Evolutionary conservation across 2,888 invertebrate species (phyloP).

Genomic region (Lomographa bimaculata): DNA sequence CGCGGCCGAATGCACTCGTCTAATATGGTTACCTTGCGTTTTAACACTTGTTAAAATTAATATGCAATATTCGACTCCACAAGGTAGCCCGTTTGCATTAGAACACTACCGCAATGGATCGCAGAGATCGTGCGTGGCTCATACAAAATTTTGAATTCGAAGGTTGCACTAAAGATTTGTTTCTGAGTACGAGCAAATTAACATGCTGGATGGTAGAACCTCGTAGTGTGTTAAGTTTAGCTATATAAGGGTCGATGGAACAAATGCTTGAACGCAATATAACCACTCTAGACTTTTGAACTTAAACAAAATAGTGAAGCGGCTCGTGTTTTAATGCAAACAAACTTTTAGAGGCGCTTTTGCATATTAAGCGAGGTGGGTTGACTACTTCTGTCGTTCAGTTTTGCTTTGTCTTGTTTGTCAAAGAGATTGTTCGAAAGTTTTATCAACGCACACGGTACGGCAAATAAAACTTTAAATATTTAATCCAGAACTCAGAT

Average conservation of each 20-base stretch:
- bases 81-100: constrained; percentile 81
- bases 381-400: constrained; percentile 80
- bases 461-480: constrained; percentile 52
- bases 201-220: constrained; percentile 67
- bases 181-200: constrained; percentile 47
- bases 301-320: constrained; percentile 83
- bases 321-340: constrained; percentile 84
- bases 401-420: constrained; percentile 79
- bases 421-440: constrained; percentile 48
- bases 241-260: constrained; percentile 59
- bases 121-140: constrained; percentile 15
- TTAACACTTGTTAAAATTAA: constrained; percentile 67
- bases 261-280: constrained; percentile 83
- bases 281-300: constrained; percentile 80
- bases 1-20: constrained; percentile 74
- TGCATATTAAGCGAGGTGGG: constrained; percentile 84
- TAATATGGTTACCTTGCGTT: constrained; percentile 82
- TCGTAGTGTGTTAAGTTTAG: constrained; percentile 52
- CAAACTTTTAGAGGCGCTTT: constrained; percentile 83
- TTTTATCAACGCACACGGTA: constrained; percentile 52
- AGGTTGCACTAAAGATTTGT: constrained; percentile 67
- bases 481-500: constrained; percentile 59
- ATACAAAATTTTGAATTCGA: constrained; percentile 28
- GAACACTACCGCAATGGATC: constrained; percentile 65
- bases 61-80: constrained; percentile 50